A percentile compares a stretch with the other conserved stretches of the same genome.
phyloP scores from a whole-genome alignment of 2,888 invertebrate species.

The Ophraella communa region DNA sequence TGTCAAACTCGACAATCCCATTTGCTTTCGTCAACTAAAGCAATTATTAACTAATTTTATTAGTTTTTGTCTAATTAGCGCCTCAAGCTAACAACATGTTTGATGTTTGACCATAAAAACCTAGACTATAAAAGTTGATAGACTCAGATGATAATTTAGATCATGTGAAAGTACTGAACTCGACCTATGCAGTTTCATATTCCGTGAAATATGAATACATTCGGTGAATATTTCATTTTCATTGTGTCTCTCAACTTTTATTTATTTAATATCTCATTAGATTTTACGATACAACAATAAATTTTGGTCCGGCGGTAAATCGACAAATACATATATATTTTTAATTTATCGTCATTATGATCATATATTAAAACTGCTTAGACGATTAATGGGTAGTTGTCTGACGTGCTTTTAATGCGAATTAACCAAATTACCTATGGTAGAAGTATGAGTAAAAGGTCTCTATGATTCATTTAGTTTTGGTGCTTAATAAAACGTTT shows the following conservation, averaged over 20 bases:
- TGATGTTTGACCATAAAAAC: background rate
- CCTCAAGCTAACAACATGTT: too few species aligned
- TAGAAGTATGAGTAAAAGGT: background rate
- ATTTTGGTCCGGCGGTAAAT: slow-evolving; percentile 36
- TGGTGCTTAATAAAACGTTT: background rate
- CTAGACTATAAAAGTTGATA: slow-evolving; percentile 13
- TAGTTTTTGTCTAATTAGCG: too few species aligned
- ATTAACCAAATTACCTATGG: slow-evolving; percentile 4
- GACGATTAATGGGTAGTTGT: slow-evolving; percentile 15
- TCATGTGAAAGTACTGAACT: slow-evolving; percentile 33
- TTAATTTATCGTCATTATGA: slow-evolving; percentile 33
- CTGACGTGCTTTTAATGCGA: background rate
- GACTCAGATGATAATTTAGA: slow-evolving; percentile 45
- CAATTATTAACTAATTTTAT: too few species aligned
- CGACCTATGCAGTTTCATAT: background rate
- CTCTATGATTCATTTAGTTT: background rate
- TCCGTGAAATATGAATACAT: slow-evolving; percentile 37
- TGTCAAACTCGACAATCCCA: too few species aligned
- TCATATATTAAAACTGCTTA: slow-evolving; percentile 10
- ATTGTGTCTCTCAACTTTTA: slow-evolving; percentile 35
- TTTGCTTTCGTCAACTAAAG: too few species aligned
- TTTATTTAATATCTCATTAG: slow-evolving; percentile 41
- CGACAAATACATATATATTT: slow-evolving; percentile 33
- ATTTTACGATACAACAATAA: slow-evolving; percentile 33
- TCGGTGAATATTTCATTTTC: slow-evolving; percentile 27